A percentile compares a stretch with the other conserved stretches of the same genome.
Evolutionary conservation across 2,113 vertebrate genomes (phyloP).

Genomic region (Rhynchopsitta pachyrhyncha): DNA sequence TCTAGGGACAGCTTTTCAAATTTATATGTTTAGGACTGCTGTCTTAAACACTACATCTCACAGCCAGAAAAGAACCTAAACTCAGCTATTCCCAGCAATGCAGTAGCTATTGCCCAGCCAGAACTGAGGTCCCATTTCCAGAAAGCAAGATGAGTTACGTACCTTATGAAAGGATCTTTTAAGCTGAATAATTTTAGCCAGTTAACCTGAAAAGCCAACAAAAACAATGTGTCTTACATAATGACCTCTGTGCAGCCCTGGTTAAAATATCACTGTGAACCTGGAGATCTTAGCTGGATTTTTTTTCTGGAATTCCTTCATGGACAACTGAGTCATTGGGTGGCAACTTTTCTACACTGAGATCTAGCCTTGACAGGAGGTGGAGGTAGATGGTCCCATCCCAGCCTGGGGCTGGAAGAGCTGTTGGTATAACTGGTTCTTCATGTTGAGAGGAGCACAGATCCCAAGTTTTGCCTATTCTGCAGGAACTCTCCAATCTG

Average conservation of each 20-base stretch:
- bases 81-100: neutral
- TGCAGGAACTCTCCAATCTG: neutral
- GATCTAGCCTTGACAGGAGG: neutral
- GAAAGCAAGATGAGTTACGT: neutral
- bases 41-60: neutral
- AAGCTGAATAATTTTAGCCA: neutral
- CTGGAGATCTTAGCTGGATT: neutral
- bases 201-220: neutral
- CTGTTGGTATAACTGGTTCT: neutral
- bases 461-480: neutral
- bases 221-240: accelerated
- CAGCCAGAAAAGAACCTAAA: neutral
- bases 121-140: neutral
- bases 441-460: neutral
- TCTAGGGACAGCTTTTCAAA: neutral
- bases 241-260: neutral
- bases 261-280: neutral
- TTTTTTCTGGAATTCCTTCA: neutral
- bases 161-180: neutral
- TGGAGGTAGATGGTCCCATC: neutral
- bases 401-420: neutral
- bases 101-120: neutral
- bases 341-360: neutral
- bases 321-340: neutral
- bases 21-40: neutral